These are phyloP conservation scores for Ypsolopha scabrella DNA, from an alignment of 2,888 invertebrate genomes.

Conservation along the genomic window DNA sequence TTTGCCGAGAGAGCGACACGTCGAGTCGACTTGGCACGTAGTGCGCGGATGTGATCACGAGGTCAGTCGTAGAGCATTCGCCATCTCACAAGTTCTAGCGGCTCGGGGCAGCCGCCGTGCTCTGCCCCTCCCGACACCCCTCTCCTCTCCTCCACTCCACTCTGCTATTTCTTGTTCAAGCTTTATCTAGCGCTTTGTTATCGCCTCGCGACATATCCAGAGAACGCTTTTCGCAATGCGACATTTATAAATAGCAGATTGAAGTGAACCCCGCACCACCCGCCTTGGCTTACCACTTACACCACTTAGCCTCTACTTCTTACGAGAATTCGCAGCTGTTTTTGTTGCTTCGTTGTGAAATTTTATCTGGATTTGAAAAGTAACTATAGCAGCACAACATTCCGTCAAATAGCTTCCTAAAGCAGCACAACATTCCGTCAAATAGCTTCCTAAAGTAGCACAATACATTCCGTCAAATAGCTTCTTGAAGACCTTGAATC, in stretches of 20 bases:
- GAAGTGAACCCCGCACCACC: background rate
- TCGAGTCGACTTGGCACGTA: constrained; percentile 9
- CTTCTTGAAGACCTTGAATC: too few relatives aligned
- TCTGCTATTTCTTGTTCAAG: background rate
- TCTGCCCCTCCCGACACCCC: constrained; percentile 15
- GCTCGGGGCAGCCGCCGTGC: constrained; percentile 24
- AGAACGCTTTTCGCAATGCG: background rate
- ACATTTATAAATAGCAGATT: background rate
- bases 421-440: too few relatives aligned
- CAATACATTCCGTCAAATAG: too few relatives aligned
- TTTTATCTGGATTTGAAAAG: background rate
- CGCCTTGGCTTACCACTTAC: background rate
- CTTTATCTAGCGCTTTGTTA: background rate
- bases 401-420: too few relatives aligned
- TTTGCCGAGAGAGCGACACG: constrained; percentile 47
- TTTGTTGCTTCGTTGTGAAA: background rate
- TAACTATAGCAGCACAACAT: background rate
- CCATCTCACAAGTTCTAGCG: constrained; percentile 71
- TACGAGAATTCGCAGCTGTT: background rate
- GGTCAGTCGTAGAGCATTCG: constrained; percentile 67
- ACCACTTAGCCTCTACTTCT: background rate
- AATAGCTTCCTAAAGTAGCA: too few relatives aligned
- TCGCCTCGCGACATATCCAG: background rate
- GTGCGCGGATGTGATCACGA: constrained; percentile 43
- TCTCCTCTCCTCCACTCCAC: constrained; percentile 8